A percentile compares a stretch with the other conserved stretches of the same genome.
phyloP scores from a whole-genome alignment of 2,113 vertebrate species.

The Galemys pyrenaicus region DNA sequence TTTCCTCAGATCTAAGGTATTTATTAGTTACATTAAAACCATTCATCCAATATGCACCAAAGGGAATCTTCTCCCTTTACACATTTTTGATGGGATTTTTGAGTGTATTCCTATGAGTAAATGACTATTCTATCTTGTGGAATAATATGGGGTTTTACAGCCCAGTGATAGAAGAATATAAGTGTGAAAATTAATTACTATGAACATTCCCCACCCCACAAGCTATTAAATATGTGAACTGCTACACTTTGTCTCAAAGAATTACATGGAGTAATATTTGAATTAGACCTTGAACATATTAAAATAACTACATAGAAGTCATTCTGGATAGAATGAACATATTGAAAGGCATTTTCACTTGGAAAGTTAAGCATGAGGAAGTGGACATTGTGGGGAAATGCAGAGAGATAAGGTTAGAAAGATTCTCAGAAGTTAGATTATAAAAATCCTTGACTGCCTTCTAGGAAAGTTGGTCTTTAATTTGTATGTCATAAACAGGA shows the following conservation, averaged over 20 bases:
- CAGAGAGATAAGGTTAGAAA: neutral
- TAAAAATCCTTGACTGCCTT: neutral
- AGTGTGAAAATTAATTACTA: neutral
- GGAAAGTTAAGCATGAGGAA: neutral
- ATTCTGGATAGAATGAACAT: neutral
- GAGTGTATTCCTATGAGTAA: constrained; percentile 2
- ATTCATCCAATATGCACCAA: neutral
- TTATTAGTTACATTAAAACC: neutral
- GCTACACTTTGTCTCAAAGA: neutral
- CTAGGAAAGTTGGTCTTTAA: neutral
- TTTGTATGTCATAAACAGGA: neutral
- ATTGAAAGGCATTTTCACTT: neutral
- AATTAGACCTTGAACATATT: neutral
- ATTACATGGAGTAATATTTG: neutral
- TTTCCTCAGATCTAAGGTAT: neutral
- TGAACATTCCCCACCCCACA: neutral
- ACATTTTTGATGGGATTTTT: neutral
- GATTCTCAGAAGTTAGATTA: neutral
- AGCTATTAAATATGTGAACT: neutral
- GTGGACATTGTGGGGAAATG: neutral
- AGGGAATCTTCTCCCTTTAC: neutral
- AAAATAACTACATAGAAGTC: neutral
- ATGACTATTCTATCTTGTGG: neutral
- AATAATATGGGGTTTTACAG: neutral
- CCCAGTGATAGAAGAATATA: neutral